Conservation (phyloP, 1,140 invertebrate genomes). For the Drosophila mauritiana region DNA sequence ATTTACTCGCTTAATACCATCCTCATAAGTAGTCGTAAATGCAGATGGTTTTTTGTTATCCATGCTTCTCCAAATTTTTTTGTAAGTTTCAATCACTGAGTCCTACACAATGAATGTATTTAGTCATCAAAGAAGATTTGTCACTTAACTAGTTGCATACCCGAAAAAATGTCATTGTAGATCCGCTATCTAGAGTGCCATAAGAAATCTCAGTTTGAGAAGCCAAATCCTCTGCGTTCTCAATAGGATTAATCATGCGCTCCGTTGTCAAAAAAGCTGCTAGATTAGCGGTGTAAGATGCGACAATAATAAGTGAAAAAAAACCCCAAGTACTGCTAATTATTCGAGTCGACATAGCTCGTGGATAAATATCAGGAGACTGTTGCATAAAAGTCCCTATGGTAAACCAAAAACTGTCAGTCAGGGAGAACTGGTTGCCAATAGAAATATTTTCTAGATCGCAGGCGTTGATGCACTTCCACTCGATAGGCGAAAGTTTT, state of each 20-base stretch:
- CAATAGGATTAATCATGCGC: constrained; percentile 93
- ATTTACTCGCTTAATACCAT: constrained; percentile 92
- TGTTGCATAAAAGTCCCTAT: constrained; percentile 96
- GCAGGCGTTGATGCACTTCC: constrained; percentile 93
- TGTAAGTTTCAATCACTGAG: constrained; percentile 89
- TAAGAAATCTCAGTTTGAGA: constrained; percentile 91
- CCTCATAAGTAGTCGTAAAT: constrained; percentile 90
- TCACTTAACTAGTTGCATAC: constrained; percentile 87
- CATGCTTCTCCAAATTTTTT: constrained; percentile 90
- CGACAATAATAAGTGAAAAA: constrained; percentile 96
- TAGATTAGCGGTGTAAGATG: constrained; percentile 97
- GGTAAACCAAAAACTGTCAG: constrained; percentile 91
- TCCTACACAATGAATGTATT: constrained; percentile 58
- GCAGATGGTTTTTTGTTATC: constrained; percentile 89
- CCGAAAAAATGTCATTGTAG: constrained; percentile 91
- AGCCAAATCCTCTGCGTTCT: constrained; percentile 94
- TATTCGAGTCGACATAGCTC: constrained; percentile 96
- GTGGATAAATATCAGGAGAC: constrained; percentile 93
- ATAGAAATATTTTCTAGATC: constrained; percentile 91
- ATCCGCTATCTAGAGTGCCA: constrained; percentile 90
- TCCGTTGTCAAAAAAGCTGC: constrained; percentile 97
- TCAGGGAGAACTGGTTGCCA: constrained; percentile 96
- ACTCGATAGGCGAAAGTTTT: constrained; percentile 97
- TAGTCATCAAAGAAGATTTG: constrained; percentile 84
- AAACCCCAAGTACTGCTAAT: constrained; percentile 98